phyloP scores from a whole-genome alignment of 64 coral and sea anemone genomes.

The Hydrozoanthus tunicans region DNA sequence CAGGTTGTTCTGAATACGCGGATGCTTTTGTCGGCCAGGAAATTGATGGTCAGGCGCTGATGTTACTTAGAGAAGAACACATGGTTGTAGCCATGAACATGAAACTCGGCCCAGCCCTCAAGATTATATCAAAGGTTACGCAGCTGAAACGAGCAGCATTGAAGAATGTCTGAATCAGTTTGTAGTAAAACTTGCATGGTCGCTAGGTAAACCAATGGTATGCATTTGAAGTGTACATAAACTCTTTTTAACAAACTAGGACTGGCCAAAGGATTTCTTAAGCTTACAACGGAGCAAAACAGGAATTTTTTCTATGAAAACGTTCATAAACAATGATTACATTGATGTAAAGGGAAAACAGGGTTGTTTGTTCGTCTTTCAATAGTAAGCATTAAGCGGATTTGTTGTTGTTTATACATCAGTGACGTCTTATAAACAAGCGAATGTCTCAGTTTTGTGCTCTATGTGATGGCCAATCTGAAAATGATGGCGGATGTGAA shows the following conservation, averaged over 20 bases:
- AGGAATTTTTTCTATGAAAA: too few relatives aligned
- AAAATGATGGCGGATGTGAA: too few relatives aligned
- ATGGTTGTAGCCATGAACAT: slow-evolving; percentile 96
- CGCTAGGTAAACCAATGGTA: background rate
- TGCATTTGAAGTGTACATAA: background rate
- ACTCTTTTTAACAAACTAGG: background rate
- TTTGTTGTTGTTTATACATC: too few relatives aligned
- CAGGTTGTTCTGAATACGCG: slow-evolving; percentile 91
- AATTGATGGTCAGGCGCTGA: slow-evolving; percentile 97
- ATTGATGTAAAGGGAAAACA: too few relatives aligned
- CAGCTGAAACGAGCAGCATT: slow-evolving; percentile 45
- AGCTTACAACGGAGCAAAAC: too few relatives aligned
- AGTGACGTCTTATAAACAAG: too few relatives aligned
- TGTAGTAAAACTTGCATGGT: background rate
- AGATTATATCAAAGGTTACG: slow-evolving; percentile 92
- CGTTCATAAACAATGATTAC: too few relatives aligned
- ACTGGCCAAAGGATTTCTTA: too few relatives aligned
- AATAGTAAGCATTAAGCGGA: too few relatives aligned
- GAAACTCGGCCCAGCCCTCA: slow-evolving; percentile 97
- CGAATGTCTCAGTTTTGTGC: too few relatives aligned
- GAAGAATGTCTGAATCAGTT: slow-evolving; percentile 3
- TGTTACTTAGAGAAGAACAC: slow-evolving; percentile 94
- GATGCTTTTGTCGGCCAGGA: slow-evolving; percentile 90
- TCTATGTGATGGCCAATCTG: too few relatives aligned
- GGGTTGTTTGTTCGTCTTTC: too few relatives aligned